These are phyloP conservation scores for Iselma pallidipennis DNA, from an alignment of 2,888 invertebrate genomes.

Conservation along the genomic window DNA sequence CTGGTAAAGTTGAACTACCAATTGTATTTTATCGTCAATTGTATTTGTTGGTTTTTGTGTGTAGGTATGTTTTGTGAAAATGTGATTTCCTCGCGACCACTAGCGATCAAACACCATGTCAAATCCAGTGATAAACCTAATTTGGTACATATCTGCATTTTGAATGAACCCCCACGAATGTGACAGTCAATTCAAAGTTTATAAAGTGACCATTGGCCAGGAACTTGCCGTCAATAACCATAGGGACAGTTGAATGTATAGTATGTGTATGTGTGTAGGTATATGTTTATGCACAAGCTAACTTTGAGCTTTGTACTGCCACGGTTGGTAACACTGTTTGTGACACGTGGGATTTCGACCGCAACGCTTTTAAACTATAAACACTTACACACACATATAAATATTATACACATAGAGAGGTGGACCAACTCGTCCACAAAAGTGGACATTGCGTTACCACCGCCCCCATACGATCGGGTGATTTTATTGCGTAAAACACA, in stretches of 20 bases:
- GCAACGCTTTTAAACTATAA: constrained; percentile 47
- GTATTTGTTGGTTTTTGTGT: too few species aligned
- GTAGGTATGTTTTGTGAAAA: too few species aligned
- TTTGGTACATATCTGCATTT: constrained; percentile 39
- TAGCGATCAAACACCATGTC: constrained; percentile 24
- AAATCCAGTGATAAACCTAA: constrained; percentile 43
- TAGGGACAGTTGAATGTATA: constrained; percentile 49
- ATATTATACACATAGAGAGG: background rate
- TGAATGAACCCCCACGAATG: constrained; percentile 35
- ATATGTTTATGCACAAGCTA: constrained; percentile 49
- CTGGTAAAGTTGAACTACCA: too few species aligned
- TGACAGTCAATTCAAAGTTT: constrained; percentile 53
- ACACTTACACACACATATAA: constrained; percentile 12
- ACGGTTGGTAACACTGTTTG: constrained; percentile 46
- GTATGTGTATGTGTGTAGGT: constrained; percentile 1
- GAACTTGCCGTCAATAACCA: constrained; percentile 39
- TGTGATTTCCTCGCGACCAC: background rate
- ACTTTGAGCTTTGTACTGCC: constrained; percentile 49
- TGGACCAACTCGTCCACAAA: constrained; percentile 12
- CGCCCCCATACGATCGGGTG: too few species aligned
- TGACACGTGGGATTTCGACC: constrained; percentile 49
- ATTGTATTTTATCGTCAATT: too few species aligned
- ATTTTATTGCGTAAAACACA: too few species aligned
- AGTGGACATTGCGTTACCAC: constrained; percentile 27
- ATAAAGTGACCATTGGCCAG: constrained; percentile 51